Base-by-base conservation (phyloP, 2,888 invertebrate species). In the Trissonchulus sp. region DNA sequence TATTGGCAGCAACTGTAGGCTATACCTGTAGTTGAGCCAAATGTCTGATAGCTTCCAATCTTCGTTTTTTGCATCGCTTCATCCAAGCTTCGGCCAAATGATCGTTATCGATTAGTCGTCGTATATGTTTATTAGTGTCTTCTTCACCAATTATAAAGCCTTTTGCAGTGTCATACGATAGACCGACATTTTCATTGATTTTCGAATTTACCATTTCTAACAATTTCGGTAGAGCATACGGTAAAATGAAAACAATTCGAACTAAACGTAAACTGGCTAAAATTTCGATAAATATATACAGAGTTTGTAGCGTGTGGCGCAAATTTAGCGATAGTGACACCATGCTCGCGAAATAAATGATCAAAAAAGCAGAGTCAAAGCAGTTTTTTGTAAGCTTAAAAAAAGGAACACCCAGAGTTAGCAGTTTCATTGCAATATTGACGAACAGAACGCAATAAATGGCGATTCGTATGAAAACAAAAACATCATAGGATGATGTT, bases 91-190 rank as follows among this genome's bases (percentile, higher is more conserved):
- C 79, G 1, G 83, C 79, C 18, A 86, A 85, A 65, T 82, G 81
- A 23, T 81, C 80, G 77, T 86, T 82, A 74, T 86, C 86, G 0
- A 86, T 83, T 80, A 87, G 82, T 78, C 88, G 88, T 0, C 88
- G 88, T 0, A 90, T 83, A 1, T 88, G 83, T 63, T 85, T 87
- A 76, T 87, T 84, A 0, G 89, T 88, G 78, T 89, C 89, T 78
- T 89, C 89, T 62, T 89, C 88, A 0, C 89, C 89, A 0, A 88
- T 88, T 1, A 89, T 88, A 77, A 88, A 89, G 1, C 89, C 89
- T 86, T 89, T 88, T 0, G 89, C 89, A n/a, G 90, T 88, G 78
- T 90, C 90, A 79, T 89, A 90, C 0, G 89, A 89, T 77, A 88
- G 88, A 1, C 89, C 89, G 2, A 89, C 81, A 76, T 88, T 88